phyloP scores from a whole-genome alignment of 2,113 vertebrate species.

The Mustela lutreola region DNA sequence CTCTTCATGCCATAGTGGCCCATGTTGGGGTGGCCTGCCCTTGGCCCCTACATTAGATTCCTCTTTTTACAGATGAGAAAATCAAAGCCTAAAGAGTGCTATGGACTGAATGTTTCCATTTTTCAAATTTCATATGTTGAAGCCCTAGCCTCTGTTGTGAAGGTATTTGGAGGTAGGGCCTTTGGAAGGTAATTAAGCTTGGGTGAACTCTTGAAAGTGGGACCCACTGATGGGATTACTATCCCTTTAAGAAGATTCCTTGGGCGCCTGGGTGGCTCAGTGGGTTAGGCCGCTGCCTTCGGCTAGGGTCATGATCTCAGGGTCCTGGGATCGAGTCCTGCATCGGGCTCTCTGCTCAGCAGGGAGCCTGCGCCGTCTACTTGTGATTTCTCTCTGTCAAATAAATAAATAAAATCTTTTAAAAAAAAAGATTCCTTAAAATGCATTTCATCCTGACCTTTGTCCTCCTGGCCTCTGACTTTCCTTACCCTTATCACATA shows the following conservation, averaged over 20 bases:
- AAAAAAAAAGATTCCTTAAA: not conserved
- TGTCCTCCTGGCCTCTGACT: not conserved
- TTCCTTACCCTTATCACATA: not conserved
- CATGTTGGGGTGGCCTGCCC: not conserved
- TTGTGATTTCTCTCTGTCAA: too few relatives aligned
- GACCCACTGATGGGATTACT: not conserved
- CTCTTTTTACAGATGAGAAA: not conserved
- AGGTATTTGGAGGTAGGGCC: not conserved
- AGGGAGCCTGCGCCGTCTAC: too few relatives aligned
- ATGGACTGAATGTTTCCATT: not conserved
- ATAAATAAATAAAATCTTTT: too few relatives aligned
- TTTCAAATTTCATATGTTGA: not conserved
- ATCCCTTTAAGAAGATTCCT: not conserved
- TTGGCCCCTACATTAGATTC: not conserved
- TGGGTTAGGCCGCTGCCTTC: too few relatives aligned
- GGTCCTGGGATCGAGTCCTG: too few relatives aligned
- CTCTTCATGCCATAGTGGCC: not conserved
- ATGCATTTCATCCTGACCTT: not conserved
- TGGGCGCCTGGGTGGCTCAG: not conserved
- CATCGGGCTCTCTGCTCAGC: too few relatives aligned
- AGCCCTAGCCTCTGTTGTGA: not conserved
- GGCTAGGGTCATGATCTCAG: too few relatives aligned
- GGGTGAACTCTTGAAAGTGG: not conserved
- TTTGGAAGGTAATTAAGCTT: not conserved
- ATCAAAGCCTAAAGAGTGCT: not conserved